phyloP scores from a whole-genome alignment of 2,888 invertebrate genomes.

The Petrolisthes manimaculis region DNA sequence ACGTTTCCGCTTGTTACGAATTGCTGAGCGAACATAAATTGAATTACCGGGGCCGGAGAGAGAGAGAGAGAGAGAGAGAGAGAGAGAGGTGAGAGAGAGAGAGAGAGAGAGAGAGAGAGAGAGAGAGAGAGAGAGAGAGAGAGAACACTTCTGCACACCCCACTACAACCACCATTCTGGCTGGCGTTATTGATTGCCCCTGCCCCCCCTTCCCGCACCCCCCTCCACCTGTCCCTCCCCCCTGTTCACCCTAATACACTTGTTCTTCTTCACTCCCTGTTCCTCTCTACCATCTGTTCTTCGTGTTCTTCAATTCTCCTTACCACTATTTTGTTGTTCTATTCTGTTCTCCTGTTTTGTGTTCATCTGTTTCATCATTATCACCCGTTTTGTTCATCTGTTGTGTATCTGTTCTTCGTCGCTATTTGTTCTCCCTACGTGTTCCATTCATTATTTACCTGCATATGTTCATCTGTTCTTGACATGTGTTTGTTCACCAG shows the following conservation, averaged over 20 bases:
- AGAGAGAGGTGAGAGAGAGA: background rate
- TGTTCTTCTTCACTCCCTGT: background rate
- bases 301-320: background rate
- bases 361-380: background rate
- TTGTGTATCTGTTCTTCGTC: background rate
- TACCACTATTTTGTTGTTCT: background rate
- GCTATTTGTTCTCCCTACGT: background rate
- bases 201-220: background rate
- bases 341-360: background rate
- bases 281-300: background rate
- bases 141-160: background rate
- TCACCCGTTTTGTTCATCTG: background rate
- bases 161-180: background rate
- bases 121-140: background rate
- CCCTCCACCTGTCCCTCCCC: background rate
- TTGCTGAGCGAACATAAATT: too few relatives aligned
- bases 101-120: background rate
- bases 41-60: too few relatives aligned
- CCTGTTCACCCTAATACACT: background rate
- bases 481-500: background rate
- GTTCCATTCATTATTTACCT: background rate
- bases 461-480: background rate
- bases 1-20: too few relatives aligned
- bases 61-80: background rate
- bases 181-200: too few relatives aligned